Conservation (phyloP, 2,888 invertebrate genomes). For the Malacosoma neustria region DNA sequence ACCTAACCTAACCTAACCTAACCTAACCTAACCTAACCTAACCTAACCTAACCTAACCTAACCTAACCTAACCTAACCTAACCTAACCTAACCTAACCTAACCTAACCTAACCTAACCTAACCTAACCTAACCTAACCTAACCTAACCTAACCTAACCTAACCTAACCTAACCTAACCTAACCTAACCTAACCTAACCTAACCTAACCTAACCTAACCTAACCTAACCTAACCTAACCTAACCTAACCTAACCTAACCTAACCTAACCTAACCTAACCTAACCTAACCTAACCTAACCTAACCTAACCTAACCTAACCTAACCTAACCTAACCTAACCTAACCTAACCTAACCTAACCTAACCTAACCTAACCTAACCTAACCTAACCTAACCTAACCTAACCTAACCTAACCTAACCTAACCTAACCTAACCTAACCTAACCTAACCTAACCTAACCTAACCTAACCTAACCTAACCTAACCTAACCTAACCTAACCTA, state of each 20-base stretch:
- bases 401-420: slow-evolving; percentile 3
- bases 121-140: slow-evolving; percentile 7
- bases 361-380: slow-evolving; percentile 7
- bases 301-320: slow-evolving; percentile 4
- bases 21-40: slow-evolving; percentile 7
- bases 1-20: slow-evolving; percentile 5
- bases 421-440: slow-evolving; percentile 1
- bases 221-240: slow-evolving; percentile 5
- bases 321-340: slow-evolving; percentile 11
- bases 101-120: slow-evolving; percentile 9
- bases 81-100: slow-evolving; percentile 9
- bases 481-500: slow-evolving; percentile 1
- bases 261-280: slow-evolving; percentile 4
- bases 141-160: slow-evolving; percentile 6
- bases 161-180: slow-evolving; percentile 1
- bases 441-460: background rate
- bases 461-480: slow-evolving; percentile 1
- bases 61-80: slow-evolving; percentile 8
- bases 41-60: slow-evolving; percentile 10
- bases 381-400: slow-evolving; percentile 6
- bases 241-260: slow-evolving; percentile 4
- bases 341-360: slow-evolving; percentile 10
- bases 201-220: slow-evolving; percentile 4
- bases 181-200: slow-evolving; percentile 2
- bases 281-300: slow-evolving; percentile 5